Evolutionary conservation across 2,888 invertebrate species (phyloP), one percentile per base, ranked within the genome.

Genomic region (Tigriopus californicus): DNA sequence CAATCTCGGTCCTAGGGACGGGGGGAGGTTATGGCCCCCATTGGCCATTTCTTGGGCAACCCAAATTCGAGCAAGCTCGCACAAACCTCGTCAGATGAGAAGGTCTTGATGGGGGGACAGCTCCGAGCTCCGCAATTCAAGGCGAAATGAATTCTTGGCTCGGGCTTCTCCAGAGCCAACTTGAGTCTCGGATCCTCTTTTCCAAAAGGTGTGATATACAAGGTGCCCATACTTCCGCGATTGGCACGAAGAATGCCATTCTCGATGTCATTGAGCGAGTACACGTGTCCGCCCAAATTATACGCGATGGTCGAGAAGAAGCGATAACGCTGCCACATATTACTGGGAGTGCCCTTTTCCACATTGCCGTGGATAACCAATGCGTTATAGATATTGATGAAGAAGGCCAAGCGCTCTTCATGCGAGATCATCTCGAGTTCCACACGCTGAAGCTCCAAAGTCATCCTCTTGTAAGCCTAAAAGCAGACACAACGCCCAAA

Each of bases 321-420:
- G 72, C 73, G 67, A 71, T 60, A 61, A 10, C 56, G n/a, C 49
- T 60, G 48, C 60, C 60, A 60, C 11, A 44, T 25, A 41, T 47
- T 57, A 40, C 18, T 57, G 3, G 63, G 72, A 8, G 71, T 68
- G 11, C 75, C 75, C 41, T 64, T 62, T 13, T 64, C 67, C 11
- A 73, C 67, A 60, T 68, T 71, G 56, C 71, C 73, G 67, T 75
- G 75, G 57, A 75, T 69, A 13, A 74, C 70, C 60, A 73, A 67
- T 20, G 74, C 71, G 66, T 75, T 75, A 66, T 74, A 74, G 46
- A 75, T 66, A 64, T 75, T 75, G 64, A 73, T 68, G 65, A 75
- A 75, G 65, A 75, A 72, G 20, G 75, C 72, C 41, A 61, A 60
- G 33, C 42, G 20, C 63, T 73, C 71, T 24, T 71, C 68, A 10